phyloP scores from a whole-genome alignment of 2,113 vertebrate genomes.

The Leptobrachium ailaonicum region DNA sequence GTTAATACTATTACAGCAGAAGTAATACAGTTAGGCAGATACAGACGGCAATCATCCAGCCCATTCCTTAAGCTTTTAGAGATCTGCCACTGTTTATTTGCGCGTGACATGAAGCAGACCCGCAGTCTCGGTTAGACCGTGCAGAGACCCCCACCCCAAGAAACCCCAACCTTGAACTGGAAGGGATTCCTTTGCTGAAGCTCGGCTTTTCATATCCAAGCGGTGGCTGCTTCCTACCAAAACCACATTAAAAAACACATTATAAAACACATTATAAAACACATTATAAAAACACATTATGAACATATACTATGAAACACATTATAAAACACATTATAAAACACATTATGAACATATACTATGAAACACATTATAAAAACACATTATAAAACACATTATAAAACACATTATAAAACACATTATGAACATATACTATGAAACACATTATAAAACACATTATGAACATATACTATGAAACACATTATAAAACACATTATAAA shows the following conservation, averaged over 20 bases:
- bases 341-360: no score
- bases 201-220: conserved; percentile 54
- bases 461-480: no score
- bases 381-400: no score
- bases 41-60: neutral
- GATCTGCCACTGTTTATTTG: conserved; percentile 39
- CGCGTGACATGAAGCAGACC: neutral
- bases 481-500: no score
- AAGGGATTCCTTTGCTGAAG: conserved; percentile 39
- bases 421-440: no score
- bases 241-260: conserved; percentile 61
- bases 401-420: no score
- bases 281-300: no score
- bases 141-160: conserved; percentile 1
- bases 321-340: no score
- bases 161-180: neutral
- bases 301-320: no score
- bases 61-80: conserved; percentile 2
- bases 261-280: no score
- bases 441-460: no score
- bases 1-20: neutral
- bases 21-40: neutral
- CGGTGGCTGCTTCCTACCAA: conserved; percentile 47
- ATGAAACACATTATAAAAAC: no score
- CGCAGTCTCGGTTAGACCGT: conserved; percentile 25